A percentile compares a stretch with the other conserved stretches of the same genome.
Evolutionary conservation across 2,113 vertebrate species (phyloP).

Genomic region (Thymallus thymallus): DNA sequence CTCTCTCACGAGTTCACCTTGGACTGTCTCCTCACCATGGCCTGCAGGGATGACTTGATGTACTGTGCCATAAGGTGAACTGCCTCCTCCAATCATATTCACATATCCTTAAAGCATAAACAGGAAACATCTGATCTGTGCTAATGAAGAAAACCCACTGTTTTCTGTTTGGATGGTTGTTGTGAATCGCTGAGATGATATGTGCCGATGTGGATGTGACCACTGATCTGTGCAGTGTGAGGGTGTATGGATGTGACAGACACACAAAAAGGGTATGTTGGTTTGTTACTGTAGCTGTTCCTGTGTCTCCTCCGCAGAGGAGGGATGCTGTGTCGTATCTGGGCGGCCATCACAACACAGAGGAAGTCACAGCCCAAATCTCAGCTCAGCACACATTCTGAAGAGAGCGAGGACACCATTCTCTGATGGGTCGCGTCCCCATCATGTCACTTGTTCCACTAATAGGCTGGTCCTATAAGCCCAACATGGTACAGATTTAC

Average conservation of each 20-base stretch:
- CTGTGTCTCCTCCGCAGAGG: conserved; percentile 69
- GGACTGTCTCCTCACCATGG: conserved; percentile 73
- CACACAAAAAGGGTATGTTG: background rate
- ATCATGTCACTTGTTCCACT: conserved; percentile 31
- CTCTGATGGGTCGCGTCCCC: conserved; percentile 42
- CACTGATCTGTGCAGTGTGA: background rate
- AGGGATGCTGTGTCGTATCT: conserved; percentile 80
- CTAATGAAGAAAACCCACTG: background rate
- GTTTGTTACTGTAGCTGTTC: background rate
- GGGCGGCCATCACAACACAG: conserved; percentile 76
- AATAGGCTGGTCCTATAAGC: conserved; percentile 53
- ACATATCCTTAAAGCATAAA: conserved; percentile 51
- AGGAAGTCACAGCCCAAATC: conserved; percentile 43
- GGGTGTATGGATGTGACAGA: background rate
- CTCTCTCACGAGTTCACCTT: conserved; percentile 81
- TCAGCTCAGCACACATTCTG: conserved; percentile 34
- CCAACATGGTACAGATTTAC: too few relatives aligned
- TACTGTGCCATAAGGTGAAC: conserved; percentile 62
- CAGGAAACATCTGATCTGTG: background rate
- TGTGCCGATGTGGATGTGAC: background rate
- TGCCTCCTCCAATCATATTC: background rate
- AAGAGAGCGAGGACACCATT: conserved; percentile 58
- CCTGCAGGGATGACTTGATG: conserved; percentile 81
- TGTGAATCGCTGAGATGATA: background rate
- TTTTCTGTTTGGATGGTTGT: background rate